These are phyloP conservation scores for Melanchra persicariae DNA, from an alignment of 2,888 invertebrate species.

Conservation along the genomic window DNA sequence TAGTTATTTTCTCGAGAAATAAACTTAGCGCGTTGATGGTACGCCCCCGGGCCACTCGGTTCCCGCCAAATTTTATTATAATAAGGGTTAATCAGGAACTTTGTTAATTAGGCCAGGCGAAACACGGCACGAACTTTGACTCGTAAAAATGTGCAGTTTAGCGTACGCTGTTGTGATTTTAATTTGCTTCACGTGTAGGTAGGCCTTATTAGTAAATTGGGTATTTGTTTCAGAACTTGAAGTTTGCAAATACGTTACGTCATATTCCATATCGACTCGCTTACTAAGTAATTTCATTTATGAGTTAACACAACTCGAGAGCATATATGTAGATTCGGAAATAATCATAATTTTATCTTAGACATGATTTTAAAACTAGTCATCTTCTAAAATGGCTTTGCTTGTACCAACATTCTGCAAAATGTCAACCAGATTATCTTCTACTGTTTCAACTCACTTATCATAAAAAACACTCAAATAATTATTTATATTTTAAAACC, in stretches of 20 bases:
- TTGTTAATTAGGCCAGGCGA: constrained; percentile 61
- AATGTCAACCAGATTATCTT: no score
- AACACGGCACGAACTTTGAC: constrained; percentile 54
- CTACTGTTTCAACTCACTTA: neutral
- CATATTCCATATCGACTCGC: constrained; percentile 3
- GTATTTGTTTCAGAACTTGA: constrained; percentile 12
- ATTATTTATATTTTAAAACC: constrained; percentile 4
- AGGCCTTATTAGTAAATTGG: constrained; percentile 35
- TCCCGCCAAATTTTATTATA: constrained; percentile 64
- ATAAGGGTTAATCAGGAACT: constrained; percentile 64
- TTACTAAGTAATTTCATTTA: neutral
- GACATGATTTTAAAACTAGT: neutral
- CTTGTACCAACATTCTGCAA: neutral
- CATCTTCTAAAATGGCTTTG: neutral
- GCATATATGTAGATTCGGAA: neutral
- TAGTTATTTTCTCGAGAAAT: constrained; percentile 68
- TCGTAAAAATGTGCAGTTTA: constrained; percentile 60
- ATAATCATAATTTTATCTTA: neutral
- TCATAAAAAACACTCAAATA: constrained; percentile 18
- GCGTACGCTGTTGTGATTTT: constrained; percentile 50
- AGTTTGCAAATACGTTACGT: constrained; percentile 14
- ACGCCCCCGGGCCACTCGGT: constrained; percentile 52
- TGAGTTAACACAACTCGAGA: neutral
- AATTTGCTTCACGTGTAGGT: constrained; percentile 57
- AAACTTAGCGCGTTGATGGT: constrained; percentile 67